phyloP scores from a whole-genome alignment of 1,140 invertebrate genomes.

The Drosophila melanica region DNA sequence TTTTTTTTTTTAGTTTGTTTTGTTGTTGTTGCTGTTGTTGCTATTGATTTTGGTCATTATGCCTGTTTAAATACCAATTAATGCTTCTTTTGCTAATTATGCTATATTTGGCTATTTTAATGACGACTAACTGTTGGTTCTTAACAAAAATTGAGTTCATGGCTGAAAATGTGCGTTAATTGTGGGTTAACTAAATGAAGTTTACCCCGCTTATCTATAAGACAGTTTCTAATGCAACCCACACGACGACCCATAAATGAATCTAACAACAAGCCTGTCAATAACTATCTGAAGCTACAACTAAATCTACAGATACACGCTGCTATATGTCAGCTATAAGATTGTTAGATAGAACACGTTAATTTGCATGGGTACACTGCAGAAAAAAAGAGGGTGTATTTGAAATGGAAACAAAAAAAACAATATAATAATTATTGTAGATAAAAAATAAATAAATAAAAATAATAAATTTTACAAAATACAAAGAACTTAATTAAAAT shows the following conservation, averaged over 20 bases:
- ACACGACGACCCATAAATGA: conserved; percentile 26
- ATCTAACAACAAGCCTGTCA: conserved; percentile 50
- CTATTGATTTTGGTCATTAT: conserved; percentile 19
- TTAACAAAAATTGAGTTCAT: conserved; percentile 26
- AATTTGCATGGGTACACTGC: neutral
- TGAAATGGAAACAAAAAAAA: neutral
- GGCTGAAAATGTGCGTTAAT: conserved; percentile 8
- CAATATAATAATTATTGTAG: neutral
- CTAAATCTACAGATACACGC: conserved; percentile 24
- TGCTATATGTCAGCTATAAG: neutral
- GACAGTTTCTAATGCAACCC: neutral
- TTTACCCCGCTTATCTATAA: neutral
- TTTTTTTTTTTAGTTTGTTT: conserved; percentile 6
- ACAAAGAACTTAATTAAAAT: too few species aligned
- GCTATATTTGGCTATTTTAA: conserved; percentile 41
- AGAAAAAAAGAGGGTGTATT: neutral
- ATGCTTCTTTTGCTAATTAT: conserved; percentile 48
- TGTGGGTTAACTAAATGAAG: neutral
- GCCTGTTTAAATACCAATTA: conserved; percentile 50
- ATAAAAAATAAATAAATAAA: neutral
- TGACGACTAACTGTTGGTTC: conserved; percentile 5
- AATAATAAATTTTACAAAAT: too few species aligned
- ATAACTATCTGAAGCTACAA: conserved; percentile 46
- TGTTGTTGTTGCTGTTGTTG: conserved; percentile 3
- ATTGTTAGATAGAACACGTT: neutral